A percentile compares a stretch with the other conserved stretches of the same genome.
Conservation (phyloP, 2,888 invertebrate genomes). For the Scaeva pyrastri region DNA sequence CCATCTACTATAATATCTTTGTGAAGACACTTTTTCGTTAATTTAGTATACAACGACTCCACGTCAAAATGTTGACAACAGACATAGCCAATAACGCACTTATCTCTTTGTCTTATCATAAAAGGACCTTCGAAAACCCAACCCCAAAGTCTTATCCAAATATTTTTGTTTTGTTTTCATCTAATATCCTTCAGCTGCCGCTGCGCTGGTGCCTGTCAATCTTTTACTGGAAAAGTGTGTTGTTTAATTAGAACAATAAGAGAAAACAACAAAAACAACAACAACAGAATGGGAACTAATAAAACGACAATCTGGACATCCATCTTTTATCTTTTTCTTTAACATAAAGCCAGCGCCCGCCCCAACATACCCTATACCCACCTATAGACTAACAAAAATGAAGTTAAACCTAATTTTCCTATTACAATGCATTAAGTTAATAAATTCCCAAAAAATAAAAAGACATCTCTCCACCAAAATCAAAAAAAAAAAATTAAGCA, state of each 20-base stretch:
- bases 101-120: not conserved
- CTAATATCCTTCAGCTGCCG: too few species aligned
- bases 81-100: not conserved
- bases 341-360: constrained; percentile 1
- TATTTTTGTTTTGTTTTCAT: too few species aligned
- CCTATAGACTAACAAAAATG: not conserved
- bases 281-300: not conserved
- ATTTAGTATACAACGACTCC: too few species aligned
- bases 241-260: not conserved
- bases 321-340: not conserved
- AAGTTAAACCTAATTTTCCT: not conserved
- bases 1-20: too few species aligned
- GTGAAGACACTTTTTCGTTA: too few species aligned
- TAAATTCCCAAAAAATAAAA: not conserved
- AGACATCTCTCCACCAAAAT: not conserved
- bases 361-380: too few species aligned
- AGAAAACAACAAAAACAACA: not conserved
- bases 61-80: not conserved
- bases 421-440: not conserved
- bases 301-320: not conserved
- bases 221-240: too few species aligned
- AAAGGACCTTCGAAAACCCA: too few species aligned
- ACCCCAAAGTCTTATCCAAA: too few species aligned
- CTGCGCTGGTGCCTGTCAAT: too few species aligned
- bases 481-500: not conserved